Evolutionary conservation across 2,888 invertebrate genomes (phyloP), one percentile per base, ranked within the genome.

Genomic region (Netelia virgata): DNA sequence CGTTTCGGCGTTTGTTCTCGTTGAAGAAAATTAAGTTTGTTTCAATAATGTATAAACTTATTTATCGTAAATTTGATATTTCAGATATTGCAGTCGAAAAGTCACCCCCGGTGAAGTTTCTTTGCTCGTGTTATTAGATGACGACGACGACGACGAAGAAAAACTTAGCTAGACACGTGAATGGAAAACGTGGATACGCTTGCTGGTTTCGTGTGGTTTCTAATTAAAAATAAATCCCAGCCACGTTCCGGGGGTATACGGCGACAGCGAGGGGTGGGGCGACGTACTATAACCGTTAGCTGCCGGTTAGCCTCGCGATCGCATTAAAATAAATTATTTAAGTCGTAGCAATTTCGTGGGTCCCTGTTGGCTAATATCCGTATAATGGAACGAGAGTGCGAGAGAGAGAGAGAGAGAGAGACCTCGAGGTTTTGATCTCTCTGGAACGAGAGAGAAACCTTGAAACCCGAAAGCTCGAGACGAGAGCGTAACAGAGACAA

Each of bases 311-410:
- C 89, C 74, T 69, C 88, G 90, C 90, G 90, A 92, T 93, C 89
- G 89, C 90, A 91, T 92, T 92, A 90, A 91, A 93, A 92, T 92
- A 93, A 93, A 93, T 93, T 93, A 93, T 92, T 92, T 90, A 92
- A 93, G 92, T 92, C 91, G 92, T 90, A 90, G 92, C 91, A 92
- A 93, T 93, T 92, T 91, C 92, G 92, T 88, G 92, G 90, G 89
- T 92, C 91, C 90, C 92, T 90, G 90, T 92, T 92, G 93, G 92
- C 93, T 93, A 93, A 93, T 93, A 93, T 92, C 91, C 88, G 91
- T 91, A 91, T 93, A 93, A 93, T 93, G 91, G 91, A 89, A 91
- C 87, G 91, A 91, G 89, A 88, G 87, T 88, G 77, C 86, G 70
- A 83, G 78, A 64, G 86, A 82, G 70, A 76, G 75, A 80, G 70